A percentile compares a stretch with the other conserved stretches of the same genome.
phyloP scores from a whole-genome alignment of 1,140 invertebrate genomes.

The Condylostylus longicornis region DNA sequence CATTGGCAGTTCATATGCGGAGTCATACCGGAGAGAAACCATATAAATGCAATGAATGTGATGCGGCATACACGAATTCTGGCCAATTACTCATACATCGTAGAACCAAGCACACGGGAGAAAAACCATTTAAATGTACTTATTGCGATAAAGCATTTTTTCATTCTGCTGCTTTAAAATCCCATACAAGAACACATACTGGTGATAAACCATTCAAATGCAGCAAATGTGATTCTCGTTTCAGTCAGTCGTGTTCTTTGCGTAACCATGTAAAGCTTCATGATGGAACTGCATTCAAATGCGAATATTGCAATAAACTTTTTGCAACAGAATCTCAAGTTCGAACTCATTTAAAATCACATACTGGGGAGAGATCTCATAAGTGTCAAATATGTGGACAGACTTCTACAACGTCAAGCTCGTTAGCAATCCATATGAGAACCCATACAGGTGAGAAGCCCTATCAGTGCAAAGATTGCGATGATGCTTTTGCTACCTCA shows the following conservation, averaged over 20 bases:
- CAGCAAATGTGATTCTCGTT: constrained; percentile 15
- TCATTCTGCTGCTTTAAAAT: constrained; percentile 86
- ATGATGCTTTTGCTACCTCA: not conserved
- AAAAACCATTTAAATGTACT: constrained; percentile 26
- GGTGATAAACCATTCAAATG: constrained; percentile 82
- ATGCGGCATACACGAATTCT: constrained; percentile 60
- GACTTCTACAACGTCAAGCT: not conserved
- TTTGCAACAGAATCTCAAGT: too few species aligned
- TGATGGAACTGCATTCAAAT: too few species aligned
- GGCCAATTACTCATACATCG: constrained; percentile 25
- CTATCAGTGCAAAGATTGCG: not conserved
- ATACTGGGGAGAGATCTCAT: not conserved
- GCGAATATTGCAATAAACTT: too few species aligned
- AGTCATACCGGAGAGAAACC: constrained; percentile 73
- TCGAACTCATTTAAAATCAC: not conserved
- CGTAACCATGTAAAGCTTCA: not conserved
- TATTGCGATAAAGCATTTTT: constrained; percentile 25
- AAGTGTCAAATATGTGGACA: not conserved
- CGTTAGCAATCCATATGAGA: not conserved
- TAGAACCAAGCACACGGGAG: constrained; percentile 23
- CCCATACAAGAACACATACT: constrained; percentile 86
- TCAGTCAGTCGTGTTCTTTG: too few species aligned
- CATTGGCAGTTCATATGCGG: constrained; percentile 65
- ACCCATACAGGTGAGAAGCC: constrained; percentile 1
- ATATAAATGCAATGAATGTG: constrained; percentile 55